phyloP scores from a whole-genome alignment of 2,797 vertebrate species.

The Peromyscus nudipes region DNA sequence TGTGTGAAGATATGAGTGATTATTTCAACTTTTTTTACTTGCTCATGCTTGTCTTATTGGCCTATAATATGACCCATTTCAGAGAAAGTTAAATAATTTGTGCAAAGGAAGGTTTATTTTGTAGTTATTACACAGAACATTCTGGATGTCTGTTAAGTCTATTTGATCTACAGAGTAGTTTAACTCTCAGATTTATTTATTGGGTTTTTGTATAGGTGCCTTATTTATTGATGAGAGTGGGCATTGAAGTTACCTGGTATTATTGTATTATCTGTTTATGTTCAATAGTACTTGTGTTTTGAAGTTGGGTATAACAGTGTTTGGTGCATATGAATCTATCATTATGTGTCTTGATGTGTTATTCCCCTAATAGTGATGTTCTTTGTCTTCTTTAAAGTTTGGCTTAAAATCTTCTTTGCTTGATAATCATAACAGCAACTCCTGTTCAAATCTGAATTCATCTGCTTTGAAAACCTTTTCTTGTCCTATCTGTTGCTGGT shows the following conservation, averaged over 20 bases:
- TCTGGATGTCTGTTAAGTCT: not conserved
- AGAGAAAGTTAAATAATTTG: not conserved
- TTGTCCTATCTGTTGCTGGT: not conserved
- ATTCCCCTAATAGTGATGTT: not conserved
- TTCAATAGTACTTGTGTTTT: not conserved
- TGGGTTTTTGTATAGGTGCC: not conserved
- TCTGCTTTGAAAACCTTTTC: not conserved
- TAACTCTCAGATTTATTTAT: not conserved
- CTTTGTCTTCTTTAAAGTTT: not conserved
- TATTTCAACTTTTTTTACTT: not conserved
- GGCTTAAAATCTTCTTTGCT: not conserved
- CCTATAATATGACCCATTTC: not conserved
- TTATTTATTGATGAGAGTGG: not conserved
- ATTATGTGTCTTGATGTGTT: not conserved
- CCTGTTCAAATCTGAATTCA: not conserved
- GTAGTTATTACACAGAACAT: not conserved
- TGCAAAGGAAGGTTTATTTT: not conserved
- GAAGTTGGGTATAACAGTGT: not conserved
- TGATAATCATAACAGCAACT: not conserved
- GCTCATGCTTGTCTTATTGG: not conserved
- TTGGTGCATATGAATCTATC: not conserved
- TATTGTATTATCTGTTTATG: not conserved
- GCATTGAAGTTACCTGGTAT: not conserved
- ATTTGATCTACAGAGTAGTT: not conserved
- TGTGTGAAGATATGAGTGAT: not conserved